A percentile compares a stretch with the other conserved stretches of the same genome.
Evolutionary conservation across 2,113 vertebrate species (phyloP).

Genomic region (Columbina picui): DNA sequence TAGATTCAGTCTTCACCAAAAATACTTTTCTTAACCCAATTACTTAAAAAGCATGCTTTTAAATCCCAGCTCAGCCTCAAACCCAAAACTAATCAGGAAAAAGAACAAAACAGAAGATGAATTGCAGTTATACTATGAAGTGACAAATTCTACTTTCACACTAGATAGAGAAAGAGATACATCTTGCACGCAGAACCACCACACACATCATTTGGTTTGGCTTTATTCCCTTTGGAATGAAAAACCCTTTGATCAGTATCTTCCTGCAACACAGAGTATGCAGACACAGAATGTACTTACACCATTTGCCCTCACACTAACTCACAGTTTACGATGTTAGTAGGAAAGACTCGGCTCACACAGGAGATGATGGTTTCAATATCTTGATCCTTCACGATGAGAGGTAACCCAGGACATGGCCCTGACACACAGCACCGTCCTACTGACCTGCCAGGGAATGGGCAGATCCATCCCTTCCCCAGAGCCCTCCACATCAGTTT

Average conservation of each 20-base stretch:
- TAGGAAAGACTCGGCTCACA: neutral
- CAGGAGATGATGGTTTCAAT: neutral
- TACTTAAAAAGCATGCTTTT: neutral
- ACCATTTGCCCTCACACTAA: neutral
- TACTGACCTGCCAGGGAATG: neutral
- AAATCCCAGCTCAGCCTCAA: neutral
- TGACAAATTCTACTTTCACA: neutral
- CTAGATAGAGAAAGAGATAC: neutral
- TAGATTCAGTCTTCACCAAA: neutral
- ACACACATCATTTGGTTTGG: neutral
- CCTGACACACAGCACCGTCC: neutral
- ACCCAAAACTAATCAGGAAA: neutral
- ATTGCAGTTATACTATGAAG: neutral
- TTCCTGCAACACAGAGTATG: neutral
- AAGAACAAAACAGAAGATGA: neutral
- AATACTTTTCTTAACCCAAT: neutral
- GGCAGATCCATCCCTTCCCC: neutral
- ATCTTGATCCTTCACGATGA: neutral
- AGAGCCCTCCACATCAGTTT: neutral
- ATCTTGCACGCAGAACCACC: neutral
- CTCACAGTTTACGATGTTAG: neutral
- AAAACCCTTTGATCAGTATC: neutral
- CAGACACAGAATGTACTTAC: neutral
- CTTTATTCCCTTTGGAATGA: neutral
- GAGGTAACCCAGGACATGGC: neutral